phyloP scores from a whole-genome alignment of 2,797 vertebrate species.

The Rachycentron canadum region DNA sequence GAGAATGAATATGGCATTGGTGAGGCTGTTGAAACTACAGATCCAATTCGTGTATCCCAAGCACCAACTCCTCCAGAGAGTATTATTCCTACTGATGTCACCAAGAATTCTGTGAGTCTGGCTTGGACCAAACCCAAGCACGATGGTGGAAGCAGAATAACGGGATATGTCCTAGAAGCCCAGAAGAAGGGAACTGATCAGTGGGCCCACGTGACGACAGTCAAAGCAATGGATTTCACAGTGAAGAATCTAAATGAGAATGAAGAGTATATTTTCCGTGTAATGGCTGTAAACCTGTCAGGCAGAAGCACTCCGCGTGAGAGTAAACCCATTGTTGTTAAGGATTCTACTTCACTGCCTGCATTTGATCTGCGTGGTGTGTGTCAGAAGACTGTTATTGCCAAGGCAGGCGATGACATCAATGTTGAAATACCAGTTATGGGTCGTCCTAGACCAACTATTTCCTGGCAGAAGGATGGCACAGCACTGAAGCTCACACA shows the following conservation, averaged over 20 bases:
- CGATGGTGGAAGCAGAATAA: conserved; percentile 96
- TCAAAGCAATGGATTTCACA: conserved; percentile 92
- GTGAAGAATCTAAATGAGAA: conserved; percentile 96
- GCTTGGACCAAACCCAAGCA: conserved; percentile 98
- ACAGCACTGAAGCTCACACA: conserved; percentile 92
- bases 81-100: conserved; percentile 94
- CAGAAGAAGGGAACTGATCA: conserved; percentile 96
- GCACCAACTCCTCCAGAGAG: conserved; percentile 94
- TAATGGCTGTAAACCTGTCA: conserved; percentile 97
- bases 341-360: conserved; percentile 92
- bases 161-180: conserved; percentile 97
- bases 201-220: conserved; percentile 94
- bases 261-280: conserved; percentile 96
- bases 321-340: conserved; percentile 92
- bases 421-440: conserved; percentile 98
- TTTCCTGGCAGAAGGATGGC: conserved; percentile 96
- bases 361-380: conserved; percentile 95
- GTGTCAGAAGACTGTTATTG: conserved; percentile 94
- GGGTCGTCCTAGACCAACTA: conserved; percentile 93
- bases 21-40: conserved; percentile 92
- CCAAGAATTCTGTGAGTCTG: conserved; percentile 92
- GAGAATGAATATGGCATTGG: conserved; percentile 99
- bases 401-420: conserved; percentile 95
- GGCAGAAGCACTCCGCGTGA: conserved; percentile 94
- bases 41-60: conserved; percentile 95